phyloP scores from a whole-genome alignment of 2,113 vertebrate species.

The Xenopus laevis region DNA sequence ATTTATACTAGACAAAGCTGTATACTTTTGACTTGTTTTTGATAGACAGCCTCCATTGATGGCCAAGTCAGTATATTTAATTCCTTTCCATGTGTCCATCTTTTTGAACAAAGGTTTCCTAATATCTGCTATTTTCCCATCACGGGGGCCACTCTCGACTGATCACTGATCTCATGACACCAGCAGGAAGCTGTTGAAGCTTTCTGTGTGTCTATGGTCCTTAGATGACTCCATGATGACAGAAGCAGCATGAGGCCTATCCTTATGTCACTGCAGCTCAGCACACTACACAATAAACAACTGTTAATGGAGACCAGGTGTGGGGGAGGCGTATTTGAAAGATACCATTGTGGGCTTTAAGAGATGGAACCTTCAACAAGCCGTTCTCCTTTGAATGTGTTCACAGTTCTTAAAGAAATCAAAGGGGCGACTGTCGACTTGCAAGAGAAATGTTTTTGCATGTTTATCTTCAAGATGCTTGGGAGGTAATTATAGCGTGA shows the following conservation, averaged over 20 bases:
- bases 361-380: neutral
- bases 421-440: too few relatives aligned
- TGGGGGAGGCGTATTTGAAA: constrained; percentile 14
- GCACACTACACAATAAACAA: constrained; percentile 5
- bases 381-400: too few relatives aligned
- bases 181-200: neutral
- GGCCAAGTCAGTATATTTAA: neutral
- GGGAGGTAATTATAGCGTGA: too few relatives aligned
- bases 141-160: neutral
- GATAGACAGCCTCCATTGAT: neutral
- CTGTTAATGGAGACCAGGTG: constrained; percentile 37
- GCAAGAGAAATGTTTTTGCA: too few relatives aligned
- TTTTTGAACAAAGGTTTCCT: constrained; percentile 7
- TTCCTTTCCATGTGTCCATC: constrained; percentile 15
- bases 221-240: constrained; percentile 25
- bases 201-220: neutral
- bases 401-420: too few relatives aligned
- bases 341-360: constrained; percentile 4
- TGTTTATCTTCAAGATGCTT: too few relatives aligned
- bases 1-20: too few relatives aligned
- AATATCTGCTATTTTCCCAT: neutral
- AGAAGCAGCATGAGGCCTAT: constrained; percentile 5
- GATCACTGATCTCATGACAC: neutral
- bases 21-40: neutral
- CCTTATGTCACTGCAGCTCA: constrained; percentile 21